Base-by-base conservation (phyloP, 2,113 vertebrate species). In the Xenopus laevis region DNA sequence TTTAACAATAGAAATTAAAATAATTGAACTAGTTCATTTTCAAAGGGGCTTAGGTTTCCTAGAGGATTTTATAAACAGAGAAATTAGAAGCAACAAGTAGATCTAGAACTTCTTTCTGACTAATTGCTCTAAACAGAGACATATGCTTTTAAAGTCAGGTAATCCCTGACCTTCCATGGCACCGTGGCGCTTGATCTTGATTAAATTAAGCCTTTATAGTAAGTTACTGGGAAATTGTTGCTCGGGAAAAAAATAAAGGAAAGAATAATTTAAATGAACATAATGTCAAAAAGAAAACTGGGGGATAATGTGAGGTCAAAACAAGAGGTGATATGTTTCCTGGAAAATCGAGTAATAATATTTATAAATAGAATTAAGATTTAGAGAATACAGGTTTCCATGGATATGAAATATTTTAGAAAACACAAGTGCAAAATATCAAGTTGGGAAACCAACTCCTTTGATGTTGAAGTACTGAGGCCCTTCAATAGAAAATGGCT, bases 111-210 rank as follows among this genome's bases (percentile, higher is more conserved):
- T 88, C 84, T 87, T 87, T 85, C 84, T 84, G 85, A 79, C 84
- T 90, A 87, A 91, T 83, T 85, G 82, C 85, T 83, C 73, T 79
- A 88, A 89, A 79, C 82, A 82, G 83, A 79, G 84, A 79, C 85
- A 88, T 89, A 85, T 87, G 89, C 83, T 89, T 27, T 85, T 82
- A 74, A 83, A 83, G 86, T 84, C 84, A 86, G 82, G 79, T 82
- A 61, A 71, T 78, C 71, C 61, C 67, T 86, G 86, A 86, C 89
- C 87, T 87, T 73, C 40, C 84, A 83, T 17, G 78, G 79, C 82
- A 81, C 78, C 20, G 0, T 79, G 76, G 74, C 79, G 80, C 79
- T 81, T 72, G 61, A 81, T 84, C 80, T 74, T 82, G 84, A 83
- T 88, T 84, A 81, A 81, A 80, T 71, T 78, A 86, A 84, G 75